Conservation (phyloP, 2,888 invertebrate genomes). For the Drosophila basisetae region DNA sequence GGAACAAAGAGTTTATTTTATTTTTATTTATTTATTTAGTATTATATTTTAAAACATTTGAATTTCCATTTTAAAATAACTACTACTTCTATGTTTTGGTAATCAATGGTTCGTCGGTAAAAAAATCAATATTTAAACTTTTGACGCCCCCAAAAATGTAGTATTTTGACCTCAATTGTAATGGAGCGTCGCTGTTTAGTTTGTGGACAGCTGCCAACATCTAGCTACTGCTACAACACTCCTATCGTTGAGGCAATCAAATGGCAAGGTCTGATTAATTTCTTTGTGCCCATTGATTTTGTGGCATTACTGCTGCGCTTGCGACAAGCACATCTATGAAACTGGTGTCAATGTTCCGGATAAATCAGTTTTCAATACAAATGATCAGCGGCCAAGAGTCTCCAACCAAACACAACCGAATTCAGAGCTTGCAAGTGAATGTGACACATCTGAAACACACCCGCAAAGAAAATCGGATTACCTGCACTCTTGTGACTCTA, state of each 20-base stretch:
- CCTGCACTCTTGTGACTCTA: background rate
- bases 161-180: conserved; percentile 25
- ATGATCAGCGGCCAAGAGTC: conserved; percentile 5
- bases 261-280: conserved; percentile 51
- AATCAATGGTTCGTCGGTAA: conserved; percentile 18
- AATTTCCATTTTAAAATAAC: background rate
- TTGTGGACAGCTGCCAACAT: conserved; percentile 53
- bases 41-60: background rate
- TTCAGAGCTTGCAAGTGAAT: background rate
- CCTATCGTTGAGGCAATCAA: conserved; percentile 42
- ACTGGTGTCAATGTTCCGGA: background rate
- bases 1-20: too few species aligned
- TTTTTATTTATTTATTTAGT: too few species aligned
- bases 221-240: conserved; percentile 22
- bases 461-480: background rate
- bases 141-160: conserved; percentile 28
- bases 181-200: conserved; percentile 67
- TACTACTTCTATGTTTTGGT: background rate
- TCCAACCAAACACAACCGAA: background rate
- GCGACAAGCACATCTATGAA: conserved; percentile 45
- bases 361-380: background rate
- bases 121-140: conserved; percentile 49
- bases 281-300: conserved; percentile 35
- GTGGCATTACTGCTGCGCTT: conserved; percentile 49
- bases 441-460: background rate